Conservation (phyloP, 2,888 invertebrate species). For the Melanophora roralis region DNA sequence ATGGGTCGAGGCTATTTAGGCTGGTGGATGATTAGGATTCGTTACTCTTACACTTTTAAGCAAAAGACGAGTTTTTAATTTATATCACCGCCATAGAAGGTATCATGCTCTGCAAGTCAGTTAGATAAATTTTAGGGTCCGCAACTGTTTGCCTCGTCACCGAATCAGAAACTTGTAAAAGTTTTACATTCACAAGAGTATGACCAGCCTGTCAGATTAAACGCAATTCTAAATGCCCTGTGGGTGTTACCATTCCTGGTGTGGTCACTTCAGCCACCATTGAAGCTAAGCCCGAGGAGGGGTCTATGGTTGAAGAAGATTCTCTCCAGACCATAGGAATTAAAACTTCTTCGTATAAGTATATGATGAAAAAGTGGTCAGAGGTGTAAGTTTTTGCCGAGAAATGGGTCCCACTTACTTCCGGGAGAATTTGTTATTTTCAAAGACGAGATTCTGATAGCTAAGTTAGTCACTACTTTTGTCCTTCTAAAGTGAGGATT, state of each 20-base stretch:
- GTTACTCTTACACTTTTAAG: conserved; percentile 98
- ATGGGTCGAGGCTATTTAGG: conserved; percentile 99
- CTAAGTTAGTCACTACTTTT: no score
- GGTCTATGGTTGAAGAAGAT: conserved; percentile 87
- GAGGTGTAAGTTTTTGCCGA: no score
- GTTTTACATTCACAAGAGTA: conserved; percentile 98
- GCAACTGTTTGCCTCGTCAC: conserved; percentile 99
- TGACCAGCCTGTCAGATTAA: conserved; percentile 99
- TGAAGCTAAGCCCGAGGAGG: conserved; percentile 89
- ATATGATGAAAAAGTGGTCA: no score
- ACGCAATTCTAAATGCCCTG: conserved; percentile 95
- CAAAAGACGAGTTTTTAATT: conserved; percentile 96
- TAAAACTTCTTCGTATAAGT: no score
- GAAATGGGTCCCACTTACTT: no score
- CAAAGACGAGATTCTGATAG: no score
- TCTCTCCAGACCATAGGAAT: no score
- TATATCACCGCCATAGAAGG: conserved; percentile 98
- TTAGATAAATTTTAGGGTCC: conserved; percentile 99
- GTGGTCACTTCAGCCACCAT: conserved; percentile 92
- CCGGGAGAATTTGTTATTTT: no score
- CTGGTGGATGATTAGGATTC: conserved; percentile 99
- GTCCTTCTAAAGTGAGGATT: no score
- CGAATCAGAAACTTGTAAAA: conserved; percentile 98
- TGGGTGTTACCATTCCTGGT: conserved; percentile 91
- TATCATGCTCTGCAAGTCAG: conserved; percentile 99